These are phyloP conservation scores for Silurus aristotelis DNA, from an alignment of 2,797 vertebrate genomes.

Conservation along the genomic window DNA sequence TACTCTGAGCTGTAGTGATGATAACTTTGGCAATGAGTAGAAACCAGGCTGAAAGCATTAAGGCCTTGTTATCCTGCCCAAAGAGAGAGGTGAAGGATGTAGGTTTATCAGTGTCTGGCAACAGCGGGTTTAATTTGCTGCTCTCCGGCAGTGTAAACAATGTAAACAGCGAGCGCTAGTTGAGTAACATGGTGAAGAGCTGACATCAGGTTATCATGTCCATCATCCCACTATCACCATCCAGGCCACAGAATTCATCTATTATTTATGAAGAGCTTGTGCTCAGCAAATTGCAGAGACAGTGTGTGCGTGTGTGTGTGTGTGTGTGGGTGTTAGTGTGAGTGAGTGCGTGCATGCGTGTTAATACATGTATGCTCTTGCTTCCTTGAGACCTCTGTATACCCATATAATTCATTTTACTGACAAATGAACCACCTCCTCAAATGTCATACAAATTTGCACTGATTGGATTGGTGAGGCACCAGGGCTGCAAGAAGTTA, in stretches of 20 bases:
- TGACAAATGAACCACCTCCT: slow-evolving; percentile 49
- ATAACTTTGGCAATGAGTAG: slow-evolving; percentile 45
- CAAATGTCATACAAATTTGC: slow-evolving; percentile 57
- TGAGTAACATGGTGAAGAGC: slow-evolving; percentile 54
- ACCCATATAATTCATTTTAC: slow-evolving; percentile 27
- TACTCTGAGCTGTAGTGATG: slow-evolving; percentile 40
- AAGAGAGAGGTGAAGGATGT: slow-evolving; percentile 49
- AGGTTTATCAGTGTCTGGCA: slow-evolving; percentile 56
- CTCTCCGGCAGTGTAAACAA: slow-evolving; percentile 53
- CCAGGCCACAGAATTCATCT: slow-evolving; percentile 57
- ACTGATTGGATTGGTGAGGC: slow-evolving; percentile 48
- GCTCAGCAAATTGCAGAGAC: slow-evolving; percentile 56
- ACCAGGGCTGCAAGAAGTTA: slow-evolving; percentile 39
- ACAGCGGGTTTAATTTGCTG: slow-evolving; percentile 55
- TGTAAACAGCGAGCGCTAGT: slow-evolving; percentile 52
- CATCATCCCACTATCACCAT: slow-evolving; percentile 57
- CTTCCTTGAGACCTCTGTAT: slow-evolving; percentile 13
- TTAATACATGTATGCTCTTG: slow-evolving; percentile 20
- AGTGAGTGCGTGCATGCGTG: slow-evolving; percentile 26
- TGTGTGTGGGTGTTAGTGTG: slow-evolving; percentile 20
- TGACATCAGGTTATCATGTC: slow-evolving; percentile 61
- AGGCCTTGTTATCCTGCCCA: slow-evolving; percentile 51
- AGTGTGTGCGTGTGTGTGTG: slow-evolving; percentile 31
- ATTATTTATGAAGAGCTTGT: slow-evolving; percentile 56
- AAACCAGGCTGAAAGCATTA: slow-evolving; percentile 41